These are phyloP conservation scores for Synanthedon vespiformis DNA, from an alignment of 2,888 invertebrate species.

Conservation along the genomic window DNA sequence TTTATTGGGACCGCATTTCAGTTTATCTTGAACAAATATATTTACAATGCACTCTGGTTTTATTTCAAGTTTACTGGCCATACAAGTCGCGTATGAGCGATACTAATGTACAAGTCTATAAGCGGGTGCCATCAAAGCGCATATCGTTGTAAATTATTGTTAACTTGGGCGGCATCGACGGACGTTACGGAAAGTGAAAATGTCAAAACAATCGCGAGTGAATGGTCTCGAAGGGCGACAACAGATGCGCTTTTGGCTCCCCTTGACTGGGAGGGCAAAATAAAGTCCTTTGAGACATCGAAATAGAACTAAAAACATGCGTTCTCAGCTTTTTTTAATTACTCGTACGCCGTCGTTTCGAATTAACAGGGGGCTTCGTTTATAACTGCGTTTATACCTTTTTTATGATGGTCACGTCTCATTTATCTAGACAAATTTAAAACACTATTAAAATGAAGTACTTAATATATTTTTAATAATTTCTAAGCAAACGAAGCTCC, in stretches of 20 bases:
- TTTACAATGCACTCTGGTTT: constrained; percentile 11
- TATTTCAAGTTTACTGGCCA: constrained; percentile 11
- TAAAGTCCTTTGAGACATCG: constrained; percentile 11
- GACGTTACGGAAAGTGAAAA: constrained; percentile 16
- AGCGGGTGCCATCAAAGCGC: constrained; percentile 19
- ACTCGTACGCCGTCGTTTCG: too few relatives aligned
- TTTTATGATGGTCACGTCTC: too few relatives aligned
- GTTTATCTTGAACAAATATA: constrained; percentile 8
- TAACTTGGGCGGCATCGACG: constrained; percentile 16
- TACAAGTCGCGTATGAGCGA: constrained; percentile 3
- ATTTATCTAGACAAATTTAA: too few relatives aligned
- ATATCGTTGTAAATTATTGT: constrained; percentile 29
- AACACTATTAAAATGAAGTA: too few relatives aligned
- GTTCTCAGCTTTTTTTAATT: neutral
- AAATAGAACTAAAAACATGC: constrained; percentile 2
- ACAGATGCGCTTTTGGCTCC: constrained; percentile 8
- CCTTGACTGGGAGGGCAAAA: constrained; percentile 3
- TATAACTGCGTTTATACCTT: too few relatives aligned
- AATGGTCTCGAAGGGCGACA: neutral
- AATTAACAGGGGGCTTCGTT: too few relatives aligned
- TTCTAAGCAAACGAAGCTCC: too few relatives aligned
- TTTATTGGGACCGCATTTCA: neutral
- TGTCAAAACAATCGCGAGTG: constrained; percentile 29
- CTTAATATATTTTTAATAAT: too few relatives aligned
- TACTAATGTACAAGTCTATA: constrained; percentile 8